These are phyloP conservation scores for Atta colombica DNA, from an alignment of 1,140 invertebrate species.

Conservation along the genomic window DNA sequence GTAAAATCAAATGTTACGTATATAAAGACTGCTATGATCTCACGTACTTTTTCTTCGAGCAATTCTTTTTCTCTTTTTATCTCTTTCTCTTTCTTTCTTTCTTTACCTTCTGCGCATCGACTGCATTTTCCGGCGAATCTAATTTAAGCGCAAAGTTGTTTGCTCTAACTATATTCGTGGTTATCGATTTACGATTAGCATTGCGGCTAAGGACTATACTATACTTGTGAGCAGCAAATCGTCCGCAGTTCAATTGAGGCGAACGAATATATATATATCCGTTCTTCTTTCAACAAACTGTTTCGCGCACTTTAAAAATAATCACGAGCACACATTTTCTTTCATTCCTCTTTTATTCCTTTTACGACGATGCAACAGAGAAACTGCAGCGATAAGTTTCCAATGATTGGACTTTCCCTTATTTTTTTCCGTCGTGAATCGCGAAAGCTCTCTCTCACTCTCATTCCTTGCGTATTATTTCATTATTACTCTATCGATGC, in stretches of 20 bases:
- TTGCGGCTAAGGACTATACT: slow-evolving; percentile 35
- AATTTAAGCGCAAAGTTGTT: slow-evolving; percentile 58
- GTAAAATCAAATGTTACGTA: slow-evolving; percentile 33
- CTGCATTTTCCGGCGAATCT: slow-evolving; percentile 58
- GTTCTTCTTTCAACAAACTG: slow-evolving; percentile 1
- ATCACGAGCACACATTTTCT: slow-evolving; percentile 19
- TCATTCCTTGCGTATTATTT: slow-evolving; percentile 6
- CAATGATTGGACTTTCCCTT: slow-evolving; percentile 49
- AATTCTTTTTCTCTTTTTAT: background rate
- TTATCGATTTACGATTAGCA: slow-evolving; percentile 72
- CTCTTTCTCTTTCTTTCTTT: background rate
- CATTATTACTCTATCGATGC: background rate
- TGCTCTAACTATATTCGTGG: slow-evolving; percentile 51
- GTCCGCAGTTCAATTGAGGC: background rate
- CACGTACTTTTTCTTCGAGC: slow-evolving; percentile 26
- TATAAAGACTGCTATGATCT: slow-evolving; percentile 10
- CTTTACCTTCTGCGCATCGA: slow-evolving; percentile 1
- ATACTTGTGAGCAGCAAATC: background rate
- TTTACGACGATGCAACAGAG: background rate
- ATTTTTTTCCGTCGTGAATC: background rate
- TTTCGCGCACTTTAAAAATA: slow-evolving; percentile 60
- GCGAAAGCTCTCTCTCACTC: background rate
- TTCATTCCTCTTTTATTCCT: background rate
- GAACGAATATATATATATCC: slow-evolving; percentile 3
- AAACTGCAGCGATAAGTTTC: slow-evolving; percentile 36